Base-by-base conservation (phyloP, 2,888 invertebrate species). In the Strigamia crassipes region DNA sequence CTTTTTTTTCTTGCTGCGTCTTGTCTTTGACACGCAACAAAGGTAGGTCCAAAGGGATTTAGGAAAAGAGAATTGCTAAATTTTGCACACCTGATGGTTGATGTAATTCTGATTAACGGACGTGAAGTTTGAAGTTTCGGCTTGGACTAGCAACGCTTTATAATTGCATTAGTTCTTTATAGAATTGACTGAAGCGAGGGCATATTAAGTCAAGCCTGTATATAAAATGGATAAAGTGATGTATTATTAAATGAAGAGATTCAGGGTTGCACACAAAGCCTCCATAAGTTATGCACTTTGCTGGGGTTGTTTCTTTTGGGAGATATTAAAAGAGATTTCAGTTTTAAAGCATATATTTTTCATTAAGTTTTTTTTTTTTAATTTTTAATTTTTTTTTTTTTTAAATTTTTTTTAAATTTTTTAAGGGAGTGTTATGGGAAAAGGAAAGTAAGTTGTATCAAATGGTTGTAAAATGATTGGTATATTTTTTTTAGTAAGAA, bases 171-270 rank as follows among this genome's bases (percentile, higher is more conserved):
- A 73, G 73, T 31, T 73, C 31, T 13, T 73, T 73, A 73, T 73
- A 73, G 73, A 73, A 73, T 73, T 73, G 73, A 73, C 73, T 73
- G 1, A 31, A 73, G 73, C 73, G 73, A 73, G 73, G 73, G 73
- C 73, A 31, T 73, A 73, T 73, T 73, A 73, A 73, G 27, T 73
- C 31, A 73, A 27, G 27, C 73, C 73, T 27, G 73, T 27, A 73
- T 73, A 73, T 73, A 73, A 73, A 27, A 73, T 73, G 73, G 27
- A 73, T 73, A 73, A 73, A 73, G 73, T 73, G 73, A 73, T 73
- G 73, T 73, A 73, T 73, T 73, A 73, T 73, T 73, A 73, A 73
- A 73, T 73, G 73, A 73, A 73, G 73, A 27, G 73, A 73, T 73
- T 73, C 31, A 27, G 31, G 73, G 73, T 73, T 73, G 31, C 73